phyloP scores from a whole-genome alignment of 1,140 invertebrate species.

The Bombus terrestris region DNA sequence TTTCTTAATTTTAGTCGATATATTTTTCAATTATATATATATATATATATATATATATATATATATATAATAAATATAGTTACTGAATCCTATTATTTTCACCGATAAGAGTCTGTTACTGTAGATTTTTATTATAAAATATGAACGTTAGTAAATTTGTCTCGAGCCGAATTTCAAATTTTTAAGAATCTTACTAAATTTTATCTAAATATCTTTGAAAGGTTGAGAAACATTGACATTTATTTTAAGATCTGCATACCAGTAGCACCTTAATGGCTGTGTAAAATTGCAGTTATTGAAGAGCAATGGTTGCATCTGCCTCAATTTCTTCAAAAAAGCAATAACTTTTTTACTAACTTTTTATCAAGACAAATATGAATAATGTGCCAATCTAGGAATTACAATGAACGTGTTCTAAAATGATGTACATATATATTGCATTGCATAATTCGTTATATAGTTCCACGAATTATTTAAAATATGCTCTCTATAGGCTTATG shows the following conservation, averaged over 20 bases:
- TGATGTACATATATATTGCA: constrained; percentile 11
- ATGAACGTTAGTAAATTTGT: neutral
- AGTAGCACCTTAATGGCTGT: constrained; percentile 14
- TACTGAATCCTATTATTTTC: constrained; percentile 1
- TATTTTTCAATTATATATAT: constrained; percentile 4
- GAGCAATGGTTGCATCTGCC: constrained; percentile 2
- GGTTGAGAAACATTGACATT: neutral
- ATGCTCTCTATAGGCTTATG: neutral
- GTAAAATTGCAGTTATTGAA: constrained; percentile 1
- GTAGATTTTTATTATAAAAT: neutral
- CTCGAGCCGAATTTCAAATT: neutral
- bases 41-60: neutral
- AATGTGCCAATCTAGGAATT: constrained; percentile 54
- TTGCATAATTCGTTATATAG: constrained; percentile 36
- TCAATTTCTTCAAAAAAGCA: constrained; percentile 15
- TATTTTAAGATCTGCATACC: neutral
- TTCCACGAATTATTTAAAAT: constrained; percentile 33
- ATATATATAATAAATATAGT: neutral
- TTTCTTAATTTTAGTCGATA: constrained; percentile 23
- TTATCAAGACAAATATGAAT: constrained; percentile 26
- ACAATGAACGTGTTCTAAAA: constrained; percentile 15
- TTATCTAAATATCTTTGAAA: neutral
- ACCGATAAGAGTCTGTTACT: neutral
- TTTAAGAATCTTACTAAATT: no score
- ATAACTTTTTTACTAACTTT: constrained; percentile 6